Conservation (phyloP, 1,140 invertebrate species). For the Dendrolimus punctatus region DNA sequence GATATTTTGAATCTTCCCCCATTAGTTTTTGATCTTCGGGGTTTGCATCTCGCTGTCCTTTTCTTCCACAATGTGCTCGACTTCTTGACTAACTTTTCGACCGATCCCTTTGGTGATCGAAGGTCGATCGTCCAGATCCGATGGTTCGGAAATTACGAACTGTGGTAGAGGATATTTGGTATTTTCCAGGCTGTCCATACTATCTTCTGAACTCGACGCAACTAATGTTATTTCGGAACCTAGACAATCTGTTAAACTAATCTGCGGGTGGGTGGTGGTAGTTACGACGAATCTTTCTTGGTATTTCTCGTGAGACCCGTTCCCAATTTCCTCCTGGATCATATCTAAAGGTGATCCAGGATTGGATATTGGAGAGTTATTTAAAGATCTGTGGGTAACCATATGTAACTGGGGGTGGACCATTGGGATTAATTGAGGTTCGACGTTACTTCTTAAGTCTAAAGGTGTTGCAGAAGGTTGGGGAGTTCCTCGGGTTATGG, state of each 20-base stretch:
- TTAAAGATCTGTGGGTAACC: conserved; percentile 72
- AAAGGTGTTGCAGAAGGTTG: conserved; percentile 66
- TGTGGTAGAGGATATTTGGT: conserved; percentile 72
- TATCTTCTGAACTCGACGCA: conserved; percentile 79
- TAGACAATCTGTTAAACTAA: conserved; percentile 90
- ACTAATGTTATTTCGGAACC: conserved; percentile 87
- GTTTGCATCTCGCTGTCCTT: conserved; percentile 49
- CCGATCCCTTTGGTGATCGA: conserved; percentile 87
- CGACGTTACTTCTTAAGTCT: conserved; percentile 62
- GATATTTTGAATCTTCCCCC: conserved; percentile 42
- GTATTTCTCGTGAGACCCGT: conserved; percentile 53
- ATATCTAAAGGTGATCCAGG: conserved; percentile 83
- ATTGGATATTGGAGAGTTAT: conserved; percentile 74
- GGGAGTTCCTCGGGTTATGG: conserved; percentile 83
- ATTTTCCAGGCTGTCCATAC: conserved; percentile 75
- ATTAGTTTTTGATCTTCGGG: conserved; percentile 49
- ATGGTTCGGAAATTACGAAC: conserved; percentile 81
- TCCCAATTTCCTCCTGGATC: conserved; percentile 86
- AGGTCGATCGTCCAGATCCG: conserved; percentile 82
- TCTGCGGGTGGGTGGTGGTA: conserved; percentile 81
- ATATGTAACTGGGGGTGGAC: conserved; percentile 59
- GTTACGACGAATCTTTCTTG: conserved; percentile 19
- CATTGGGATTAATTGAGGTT: conserved; percentile 44
- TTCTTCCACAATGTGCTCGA: conserved; percentile 17
- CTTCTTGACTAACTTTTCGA: conserved; percentile 74